Evolutionary conservation across 30 jellyfish, hydroid and myxozoan species (phyloP), one percentile per base, ranked within the genome.

Genomic region (Pelagia noctiluca): DNA sequence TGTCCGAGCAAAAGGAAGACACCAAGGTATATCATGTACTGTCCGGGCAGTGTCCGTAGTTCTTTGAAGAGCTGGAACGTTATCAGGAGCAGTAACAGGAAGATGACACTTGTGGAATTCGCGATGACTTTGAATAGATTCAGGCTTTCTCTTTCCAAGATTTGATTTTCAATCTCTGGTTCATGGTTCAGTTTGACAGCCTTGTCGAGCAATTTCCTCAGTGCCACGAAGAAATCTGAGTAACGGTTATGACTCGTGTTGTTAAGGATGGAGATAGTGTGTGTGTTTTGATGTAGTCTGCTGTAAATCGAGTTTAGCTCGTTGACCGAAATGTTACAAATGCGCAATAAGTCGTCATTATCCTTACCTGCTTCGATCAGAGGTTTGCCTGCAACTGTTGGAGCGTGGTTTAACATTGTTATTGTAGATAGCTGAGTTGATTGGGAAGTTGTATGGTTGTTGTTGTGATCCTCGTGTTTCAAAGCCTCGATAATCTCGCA

Each of bases 41-140:
- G 70, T 21, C 91, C 91, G 21, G 91, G 84, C 4, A 80, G 57
- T 21, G 91, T 64, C 35, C 46, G 50, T 24, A 80, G 84, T 13
- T 80, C 91, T 46, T 66, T 35, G 60, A 46, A 65, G 10, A 68
- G 57, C 8, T 12, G n/a, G 0, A 80, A 12, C 35, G 68, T 80
- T 35, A 18, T 21, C 1, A 80, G 66, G 7, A 80, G 91, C 2
- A 64, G 1, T 10, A 25, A 10, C 53, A 80, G 84, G 42, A 75
- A 23, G 12, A 66, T 23, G 22, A 80, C 52, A 62, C 91, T 80
- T 19, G 26, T 32, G 2, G 91, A 48, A 52, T 80, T 80, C 4
- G 83, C 91, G 2, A 67, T 35, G 1, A 80, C 61, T 47, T 8
- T 49, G 35, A 26, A 49, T 26, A 73, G 19, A 49, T 36, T 4